Base-by-base conservation (phyloP, 2,113 vertebrate species). In the Prietella phreatophila region DNA sequence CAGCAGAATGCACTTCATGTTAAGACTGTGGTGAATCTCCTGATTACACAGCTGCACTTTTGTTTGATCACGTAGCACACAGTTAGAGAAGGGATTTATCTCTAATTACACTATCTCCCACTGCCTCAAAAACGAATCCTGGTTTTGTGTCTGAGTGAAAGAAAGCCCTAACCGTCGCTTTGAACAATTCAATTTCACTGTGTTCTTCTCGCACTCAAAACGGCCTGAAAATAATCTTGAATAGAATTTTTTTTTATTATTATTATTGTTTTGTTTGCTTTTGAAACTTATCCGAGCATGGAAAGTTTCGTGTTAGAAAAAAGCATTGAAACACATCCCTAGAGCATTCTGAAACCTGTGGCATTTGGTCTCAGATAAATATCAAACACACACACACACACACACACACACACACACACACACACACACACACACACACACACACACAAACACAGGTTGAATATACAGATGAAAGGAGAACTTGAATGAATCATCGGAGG, bases 401-500 rank as follows among this genome's bases (percentile, higher is more conserved):
- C 83, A 86, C 84, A 88, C 47, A 63, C 84, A 88, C 85, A 67
- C 86, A 39, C 50, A 86, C 82, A 76, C 69, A 84, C 80, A 60
- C 55, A 63, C 84, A 88, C 86, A 65, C 86, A 39, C 47, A 86
- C 82, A 76, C 67, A 84, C 79, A 58, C 42, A 42, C 42, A 42
- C 55, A 61, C 84, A 88, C 86, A 65, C 86, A 36, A 36, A 86
- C 82, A 84, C 80, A 60, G 27, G 1, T 22, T 58, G 36, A 82
- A 87, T 82, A 53, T 86, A 69, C 36, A 80, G 75, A 87, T 87
- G 78, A 87, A 87, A 87, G 85, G 30, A 39, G 85, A 87, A 50
- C 61, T 61, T 87, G 85, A 87, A 86, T 86, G 85, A 86, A 86
- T 86, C 85, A 86, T 86, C 30, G 30, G 76, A 80, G 75, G 76